A percentile compares a stretch with the other conserved stretches of the same genome.
These are phyloP conservation scores for Nesoenas mayeri DNA, from an alignment of 2,113 vertebrate genomes.

Conservation along the genomic window DNA sequence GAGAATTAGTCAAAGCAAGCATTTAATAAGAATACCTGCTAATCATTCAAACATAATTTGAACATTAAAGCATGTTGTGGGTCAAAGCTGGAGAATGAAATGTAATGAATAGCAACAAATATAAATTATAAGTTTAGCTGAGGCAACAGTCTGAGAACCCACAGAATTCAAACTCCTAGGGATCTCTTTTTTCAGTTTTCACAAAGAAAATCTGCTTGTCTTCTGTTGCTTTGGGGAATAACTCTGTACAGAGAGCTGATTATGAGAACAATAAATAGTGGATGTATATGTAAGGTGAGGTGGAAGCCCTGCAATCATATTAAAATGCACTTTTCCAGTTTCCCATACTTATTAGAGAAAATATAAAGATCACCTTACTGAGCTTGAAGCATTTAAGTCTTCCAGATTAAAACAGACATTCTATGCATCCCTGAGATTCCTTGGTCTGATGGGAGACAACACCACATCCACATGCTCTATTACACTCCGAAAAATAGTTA, in stretches of 20 bases:
- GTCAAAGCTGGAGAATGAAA: neutral
- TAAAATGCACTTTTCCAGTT: neutral
- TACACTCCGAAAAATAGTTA: neutral
- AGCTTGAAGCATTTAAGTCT: neutral
- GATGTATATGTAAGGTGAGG: neutral
- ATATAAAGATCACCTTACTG: neutral
- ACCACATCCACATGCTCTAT: neutral
- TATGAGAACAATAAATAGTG: neutral
- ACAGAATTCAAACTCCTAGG: neutral
- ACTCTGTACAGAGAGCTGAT: neutral
- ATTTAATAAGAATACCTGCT: neutral
- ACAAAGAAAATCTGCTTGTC: neutral
- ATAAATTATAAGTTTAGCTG: neutral
- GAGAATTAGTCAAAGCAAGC: neutral
- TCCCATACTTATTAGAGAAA: neutral
- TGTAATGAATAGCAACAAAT: neutral
- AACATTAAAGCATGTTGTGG: neutral
- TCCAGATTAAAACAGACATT: neutral
- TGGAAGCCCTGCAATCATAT: neutral
- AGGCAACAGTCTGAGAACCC: neutral
- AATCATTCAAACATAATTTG: conserved; percentile 35
- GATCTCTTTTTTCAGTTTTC: neutral
- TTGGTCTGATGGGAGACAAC: neutral
- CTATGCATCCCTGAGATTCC: neutral
- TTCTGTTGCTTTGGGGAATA: neutral